phyloP scores from a whole-genome alignment of 2,888 invertebrate genomes.

The Calliphora vomitoria region DNA sequence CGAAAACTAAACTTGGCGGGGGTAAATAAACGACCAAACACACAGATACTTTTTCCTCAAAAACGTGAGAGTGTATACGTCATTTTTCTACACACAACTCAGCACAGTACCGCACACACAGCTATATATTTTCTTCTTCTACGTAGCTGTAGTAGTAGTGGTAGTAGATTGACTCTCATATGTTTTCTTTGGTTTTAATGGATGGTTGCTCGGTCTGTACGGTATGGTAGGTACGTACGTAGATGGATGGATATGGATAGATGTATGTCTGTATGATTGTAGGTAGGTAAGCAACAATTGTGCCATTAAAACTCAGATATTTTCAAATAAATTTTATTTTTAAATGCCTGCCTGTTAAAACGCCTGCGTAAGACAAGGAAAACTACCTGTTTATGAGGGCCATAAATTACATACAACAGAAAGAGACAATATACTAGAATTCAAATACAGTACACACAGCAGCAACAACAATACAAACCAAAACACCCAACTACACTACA shows the following conservation, averaged over 20 bases:
- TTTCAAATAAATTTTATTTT: constrained; percentile 73
- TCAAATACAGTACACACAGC: constrained; percentile 43
- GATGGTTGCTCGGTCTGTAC: constrained; percentile 34
- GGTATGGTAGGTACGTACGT: neutral
- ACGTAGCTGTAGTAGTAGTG: constrained; percentile 27
- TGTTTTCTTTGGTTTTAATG: constrained; percentile 59
- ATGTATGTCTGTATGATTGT: constrained; percentile 50
- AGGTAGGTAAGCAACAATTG: constrained; percentile 80
- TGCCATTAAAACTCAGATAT: constrained; percentile 80
- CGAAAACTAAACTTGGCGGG: constrained; percentile 82
- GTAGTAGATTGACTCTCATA: constrained; percentile 60
- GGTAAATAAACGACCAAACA: constrained; percentile 77
- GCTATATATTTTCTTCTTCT: constrained; percentile 34
- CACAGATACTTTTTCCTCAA: constrained; percentile 72
- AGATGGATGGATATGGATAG: constrained; percentile 32
- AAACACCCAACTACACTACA: constrained; percentile 1
- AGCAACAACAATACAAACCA: constrained; percentile 18
- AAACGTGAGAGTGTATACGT: constrained; percentile 57
- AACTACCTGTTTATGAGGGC: constrained; percentile 64
- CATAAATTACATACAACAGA: constrained; percentile 65
- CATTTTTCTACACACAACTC: constrained; percentile 51
- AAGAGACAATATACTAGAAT: constrained; percentile 58
- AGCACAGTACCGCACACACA: constrained; percentile 31
- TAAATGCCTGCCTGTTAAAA: constrained; percentile 45
- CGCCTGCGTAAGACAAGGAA: constrained; percentile 70